A percentile compares a stretch with the other conserved stretches of the same genome.
Conservation (phyloP, 2,113 vertebrate species). For the Sander lucioperca region DNA sequence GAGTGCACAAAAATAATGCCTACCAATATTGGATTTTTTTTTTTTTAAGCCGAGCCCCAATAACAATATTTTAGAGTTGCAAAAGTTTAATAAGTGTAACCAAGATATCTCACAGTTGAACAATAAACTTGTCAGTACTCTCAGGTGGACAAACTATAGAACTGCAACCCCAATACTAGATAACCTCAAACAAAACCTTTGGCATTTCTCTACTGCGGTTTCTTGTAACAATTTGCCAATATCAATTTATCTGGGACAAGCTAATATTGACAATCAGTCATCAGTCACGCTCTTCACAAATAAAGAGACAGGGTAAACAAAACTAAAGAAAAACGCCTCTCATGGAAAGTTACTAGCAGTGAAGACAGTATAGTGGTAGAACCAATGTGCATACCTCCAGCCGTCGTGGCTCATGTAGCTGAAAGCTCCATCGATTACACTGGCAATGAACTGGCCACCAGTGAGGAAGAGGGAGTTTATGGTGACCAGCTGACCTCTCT, state of each 20-base stretch:
- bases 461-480: constrained; percentile 97
- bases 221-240: not conserved
- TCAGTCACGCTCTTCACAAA: not conserved
- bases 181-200: no score
- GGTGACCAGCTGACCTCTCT: constrained; percentile 95
- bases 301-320: not conserved
- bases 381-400: constrained; percentile 89
- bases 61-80: not conserved
- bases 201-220: no score
- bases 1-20: no score
- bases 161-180: not conserved
- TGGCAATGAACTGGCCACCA: constrained; percentile 96
- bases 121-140: not conserved
- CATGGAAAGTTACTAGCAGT: not conserved
- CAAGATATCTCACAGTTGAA: not conserved
- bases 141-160: not conserved
- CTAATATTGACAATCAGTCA: not conserved
- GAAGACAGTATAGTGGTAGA: not conserved
- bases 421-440: constrained; percentile 93
- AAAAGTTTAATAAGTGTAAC: not conserved
- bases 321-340: not conserved
- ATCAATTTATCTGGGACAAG: not conserved
- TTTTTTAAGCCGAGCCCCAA: no score
- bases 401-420: constrained; percentile 91
- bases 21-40: no score